phyloP scores from a whole-genome alignment of 1,140 invertebrate genomes.

The Rhagoletis pomonella region DNA sequence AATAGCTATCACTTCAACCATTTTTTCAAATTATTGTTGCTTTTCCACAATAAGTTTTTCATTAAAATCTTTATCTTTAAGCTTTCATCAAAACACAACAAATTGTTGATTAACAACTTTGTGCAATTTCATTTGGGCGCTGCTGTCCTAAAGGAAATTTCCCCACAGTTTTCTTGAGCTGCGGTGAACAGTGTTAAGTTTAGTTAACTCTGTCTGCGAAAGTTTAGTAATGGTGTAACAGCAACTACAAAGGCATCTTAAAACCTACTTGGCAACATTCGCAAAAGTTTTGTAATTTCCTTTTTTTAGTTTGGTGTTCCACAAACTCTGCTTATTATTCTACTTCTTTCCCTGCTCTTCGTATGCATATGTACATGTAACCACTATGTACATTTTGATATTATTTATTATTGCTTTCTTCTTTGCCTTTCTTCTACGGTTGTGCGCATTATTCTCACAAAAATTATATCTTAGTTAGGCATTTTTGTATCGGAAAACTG shows the following conservation, averaged over 20 bases:
- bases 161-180: too few relatives aligned
- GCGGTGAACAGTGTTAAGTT: not conserved
- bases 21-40: too few relatives aligned
- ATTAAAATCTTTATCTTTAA: too few relatives aligned
- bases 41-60: too few relatives aligned
- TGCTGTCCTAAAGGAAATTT: not conserved
- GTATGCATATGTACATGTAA: not conserved
- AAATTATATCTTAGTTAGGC: not conserved
- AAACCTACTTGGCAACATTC: not conserved
- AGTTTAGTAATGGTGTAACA: not conserved
- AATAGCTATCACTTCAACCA: too few relatives aligned
- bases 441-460: not conserved
- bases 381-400: not conserved
- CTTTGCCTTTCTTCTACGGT: too few relatives aligned
- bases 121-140: too few relatives aligned
- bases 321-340: not conserved
- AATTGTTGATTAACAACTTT: too few relatives aligned
- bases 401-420: not conserved
- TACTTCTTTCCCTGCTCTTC: not conserved
- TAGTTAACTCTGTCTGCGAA: not conserved
- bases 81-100: too few relatives aligned
- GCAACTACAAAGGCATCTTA: not conserved
- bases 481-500: not conserved
- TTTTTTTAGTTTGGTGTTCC: not conserved
- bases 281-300: conserved; percentile 31